phyloP scores from a whole-genome alignment of 1,140 invertebrate species.

The Aplysia californica region DNA sequence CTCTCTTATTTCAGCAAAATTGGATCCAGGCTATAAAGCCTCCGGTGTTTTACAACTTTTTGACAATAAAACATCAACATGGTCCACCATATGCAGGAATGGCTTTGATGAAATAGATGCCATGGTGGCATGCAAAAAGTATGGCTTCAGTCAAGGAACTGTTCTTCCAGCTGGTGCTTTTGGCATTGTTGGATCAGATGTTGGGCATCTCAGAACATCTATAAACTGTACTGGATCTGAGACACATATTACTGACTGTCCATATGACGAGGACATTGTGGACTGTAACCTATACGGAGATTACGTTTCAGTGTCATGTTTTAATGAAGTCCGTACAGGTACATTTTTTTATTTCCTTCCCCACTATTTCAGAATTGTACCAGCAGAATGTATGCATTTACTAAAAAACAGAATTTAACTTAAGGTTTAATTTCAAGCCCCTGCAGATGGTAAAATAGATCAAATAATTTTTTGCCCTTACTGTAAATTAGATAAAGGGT shows the following conservation, averaged over 20 bases:
- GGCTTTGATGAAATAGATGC: slow-evolving; percentile 77
- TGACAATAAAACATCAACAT: slow-evolving; percentile 55
- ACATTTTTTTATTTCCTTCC: not conserved
- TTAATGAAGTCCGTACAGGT: slow-evolving; percentile 26
- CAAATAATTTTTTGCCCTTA: too few species aligned
- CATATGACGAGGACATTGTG: not conserved
- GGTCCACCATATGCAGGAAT: slow-evolving; percentile 81
- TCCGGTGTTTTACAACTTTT: slow-evolving; percentile 30
- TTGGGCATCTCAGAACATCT: not conserved
- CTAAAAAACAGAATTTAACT: too few species aligned
- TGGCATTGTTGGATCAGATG: not conserved
- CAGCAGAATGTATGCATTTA: too few species aligned
- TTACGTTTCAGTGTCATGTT: slow-evolving; percentile 35
- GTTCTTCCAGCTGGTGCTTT: slow-evolving; percentile 21
- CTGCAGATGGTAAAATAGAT: too few species aligned
- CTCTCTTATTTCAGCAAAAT: slow-evolving; percentile 16
- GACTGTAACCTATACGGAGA: slow-evolving; percentile 19
- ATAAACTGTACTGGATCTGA: slow-evolving; percentile 34
- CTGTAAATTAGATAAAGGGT: too few species aligned
- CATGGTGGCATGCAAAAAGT: slow-evolving; percentile 76
- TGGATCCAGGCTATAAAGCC: not conserved
- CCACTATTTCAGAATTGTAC: too few species aligned
- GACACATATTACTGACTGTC: not conserved
- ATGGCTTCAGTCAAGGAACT: slow-evolving; percentile 68
- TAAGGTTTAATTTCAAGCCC: too few species aligned